phyloP scores from a whole-genome alignment of 2,888 invertebrate genomes.

The Laspeyria flexula region DNA sequence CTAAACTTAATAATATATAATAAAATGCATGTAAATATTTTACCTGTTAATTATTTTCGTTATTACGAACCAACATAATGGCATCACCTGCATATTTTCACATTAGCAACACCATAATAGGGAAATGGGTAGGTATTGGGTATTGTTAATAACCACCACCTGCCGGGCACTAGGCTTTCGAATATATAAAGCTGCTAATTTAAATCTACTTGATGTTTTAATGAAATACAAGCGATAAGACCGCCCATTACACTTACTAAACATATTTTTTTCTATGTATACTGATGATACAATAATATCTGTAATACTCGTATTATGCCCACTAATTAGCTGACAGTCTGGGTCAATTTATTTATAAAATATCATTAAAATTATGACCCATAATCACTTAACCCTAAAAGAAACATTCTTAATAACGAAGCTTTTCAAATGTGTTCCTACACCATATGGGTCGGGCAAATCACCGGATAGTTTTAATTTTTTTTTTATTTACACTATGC shows the following conservation, averaged over 20 bases:
- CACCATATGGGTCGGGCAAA: neutral
- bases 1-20: too few relatives aligned
- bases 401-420: neutral
- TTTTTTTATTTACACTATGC: conserved; percentile 13
- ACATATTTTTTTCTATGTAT: too few relatives aligned
- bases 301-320: too few relatives aligned
- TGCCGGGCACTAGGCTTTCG: neutral
- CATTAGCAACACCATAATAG: conserved; percentile 5
- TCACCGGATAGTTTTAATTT: conserved; percentile 5
- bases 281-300: too few relatives aligned
- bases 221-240: neutral
- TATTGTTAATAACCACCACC: neutral
- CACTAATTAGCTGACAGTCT: too few relatives aligned
- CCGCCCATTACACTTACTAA: too few relatives aligned
- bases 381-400: neutral
- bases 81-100: conserved; percentile 12
- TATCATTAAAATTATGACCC: too few relatives aligned
- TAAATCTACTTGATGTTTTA: neutral
- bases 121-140: conserved; percentile 2
- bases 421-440: neutral
- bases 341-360: too few relatives aligned
- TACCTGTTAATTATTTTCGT: neutral
- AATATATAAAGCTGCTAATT: neutral
- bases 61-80: neutral
- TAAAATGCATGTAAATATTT: too few relatives aligned